These are phyloP conservation scores for Falco naumanni DNA, from an alignment of 2,797 vertebrate genomes.

Conservation along the genomic window DNA sequence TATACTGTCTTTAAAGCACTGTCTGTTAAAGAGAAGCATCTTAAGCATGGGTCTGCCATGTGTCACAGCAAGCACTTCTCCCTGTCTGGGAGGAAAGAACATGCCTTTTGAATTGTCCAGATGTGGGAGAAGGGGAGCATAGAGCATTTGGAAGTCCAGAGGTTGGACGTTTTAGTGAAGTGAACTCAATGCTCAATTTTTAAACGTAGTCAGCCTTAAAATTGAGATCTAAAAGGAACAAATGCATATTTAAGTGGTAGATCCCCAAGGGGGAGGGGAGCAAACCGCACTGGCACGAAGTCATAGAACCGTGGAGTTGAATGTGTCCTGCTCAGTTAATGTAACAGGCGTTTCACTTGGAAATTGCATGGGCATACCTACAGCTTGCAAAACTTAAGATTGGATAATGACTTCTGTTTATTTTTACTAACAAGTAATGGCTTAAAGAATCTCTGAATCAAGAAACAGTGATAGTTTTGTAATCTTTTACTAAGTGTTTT, in stretches of 20 bases:
- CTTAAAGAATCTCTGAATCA: neutral
- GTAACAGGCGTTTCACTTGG: neutral
- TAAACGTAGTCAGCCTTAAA: neutral
- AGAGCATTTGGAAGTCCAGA: neutral
- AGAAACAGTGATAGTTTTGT: neutral
- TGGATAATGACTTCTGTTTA: neutral
- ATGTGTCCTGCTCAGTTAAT: neutral
- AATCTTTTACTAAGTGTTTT: neutral
- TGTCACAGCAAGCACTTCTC: neutral
- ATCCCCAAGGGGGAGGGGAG: neutral
- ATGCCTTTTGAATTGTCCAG: neutral
- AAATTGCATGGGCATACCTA: neutral
- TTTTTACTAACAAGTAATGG: neutral
- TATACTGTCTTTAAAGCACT: neutral
- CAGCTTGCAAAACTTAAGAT: neutral
- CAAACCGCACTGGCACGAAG: neutral
- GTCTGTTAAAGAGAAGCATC: neutral
- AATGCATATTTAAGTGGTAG: neutral
- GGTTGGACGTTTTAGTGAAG: neutral
- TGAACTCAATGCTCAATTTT: neutral
- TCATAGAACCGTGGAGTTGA: neutral
- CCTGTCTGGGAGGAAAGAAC: accelerated
- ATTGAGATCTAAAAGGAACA: neutral
- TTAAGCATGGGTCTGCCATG: accelerated
- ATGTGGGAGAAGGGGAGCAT: neutral